Base-by-base conservation (phyloP, 2,888 invertebrate genomes). In the Ormyrus thymus region DNA sequence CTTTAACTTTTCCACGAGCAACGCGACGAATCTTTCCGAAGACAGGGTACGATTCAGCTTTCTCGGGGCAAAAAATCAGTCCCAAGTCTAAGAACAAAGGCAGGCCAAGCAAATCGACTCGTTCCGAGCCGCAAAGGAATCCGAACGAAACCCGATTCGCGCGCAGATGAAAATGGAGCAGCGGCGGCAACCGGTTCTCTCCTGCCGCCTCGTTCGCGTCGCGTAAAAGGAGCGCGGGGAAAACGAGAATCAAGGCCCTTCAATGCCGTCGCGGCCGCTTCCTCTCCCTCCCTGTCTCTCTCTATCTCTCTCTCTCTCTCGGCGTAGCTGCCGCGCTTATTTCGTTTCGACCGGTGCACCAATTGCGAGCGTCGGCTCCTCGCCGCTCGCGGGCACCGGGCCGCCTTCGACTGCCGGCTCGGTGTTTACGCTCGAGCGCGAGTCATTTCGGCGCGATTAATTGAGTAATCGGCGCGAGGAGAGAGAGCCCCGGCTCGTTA, bases 161-260 rank as follows among this genome's bases (percentile, higher is more conserved):
- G 51, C 7, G 55, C 46, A 10, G n/a, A 61, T 71, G n/a, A 43
- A 72, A 72, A 72, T 72, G 71, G 61, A 51, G 48, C 65, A 46
- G 53, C 53, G 9, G 55, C 15, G 45, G 50, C 13, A 66, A 72
- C 66, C 53, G 61, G 72, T 72, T 71, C n/a, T 0, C 29, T 4
- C 3, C 29, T 72, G 1, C 43, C 11, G 13, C 10, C 15, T 69
- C 7, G 13, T 29, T 15, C 55, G 45, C 3, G 4, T 29, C 56
- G 15, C 77, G 56, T 59, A 59, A 58, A 66, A 66, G 66, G 58
- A 74, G 66, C 55, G 59, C 46, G 64, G 11, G 29, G 58, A 50
- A 61, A 61, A 29, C 29, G 29, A 68, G 55, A 70, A 64, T 43
- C 65, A 68, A 78, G 78, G 73, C 48, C 69, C 62, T 78, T 78